Base-by-base conservation (phyloP, 2,888 invertebrate species). In the Leucania comma region DNA sequence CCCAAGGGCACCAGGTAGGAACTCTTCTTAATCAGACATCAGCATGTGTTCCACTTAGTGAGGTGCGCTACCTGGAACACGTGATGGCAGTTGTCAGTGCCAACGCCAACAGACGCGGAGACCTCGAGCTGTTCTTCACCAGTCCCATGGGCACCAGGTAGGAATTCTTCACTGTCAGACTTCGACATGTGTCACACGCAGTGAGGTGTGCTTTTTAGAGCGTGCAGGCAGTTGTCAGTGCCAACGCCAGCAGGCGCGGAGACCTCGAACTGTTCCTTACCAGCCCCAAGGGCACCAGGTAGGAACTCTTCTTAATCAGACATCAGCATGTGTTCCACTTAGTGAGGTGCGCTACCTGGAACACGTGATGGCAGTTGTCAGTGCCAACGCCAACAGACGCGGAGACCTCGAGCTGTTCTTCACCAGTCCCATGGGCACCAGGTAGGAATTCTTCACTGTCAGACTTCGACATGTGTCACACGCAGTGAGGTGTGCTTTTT, bases 201-300 rank as follows among this genome's bases (percentile, higher is more conserved):
- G 98, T 50, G 98, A 99, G 92, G 99, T 99, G 42, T 98, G 98
- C 90, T 99, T 99, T 93, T 95, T 99, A 93, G 99, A 99, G 93
- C 93, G 99, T 99, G 20, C 99, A 99, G 93, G 99, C 99, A 0
- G 99, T 99, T 48, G 98, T 99, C 86, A 98, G 99, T 61, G 97
- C 99, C 74, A 99, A 99, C 93, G 97, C 99, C 3, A 97, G 98
- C 0, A 96, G 99, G 57, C 97, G 99, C 12, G 99, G 99, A 1
- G 99, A 99, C 91, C 97, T 99, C 64, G 99, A 99, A 89, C 96
- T 99, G 68, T 99, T 99, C 95, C 97, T 99, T 68, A 98, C 98
- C 62, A 99, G 99, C 42, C 99, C 99, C 1, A 99, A 99, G 99
- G 99, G 99, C 81, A 99, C 99, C 77, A 98, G 98, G 99, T 99